Conservation (phyloP, 2,797 vertebrate genomes). For the Benthosema pterotum region DNA sequence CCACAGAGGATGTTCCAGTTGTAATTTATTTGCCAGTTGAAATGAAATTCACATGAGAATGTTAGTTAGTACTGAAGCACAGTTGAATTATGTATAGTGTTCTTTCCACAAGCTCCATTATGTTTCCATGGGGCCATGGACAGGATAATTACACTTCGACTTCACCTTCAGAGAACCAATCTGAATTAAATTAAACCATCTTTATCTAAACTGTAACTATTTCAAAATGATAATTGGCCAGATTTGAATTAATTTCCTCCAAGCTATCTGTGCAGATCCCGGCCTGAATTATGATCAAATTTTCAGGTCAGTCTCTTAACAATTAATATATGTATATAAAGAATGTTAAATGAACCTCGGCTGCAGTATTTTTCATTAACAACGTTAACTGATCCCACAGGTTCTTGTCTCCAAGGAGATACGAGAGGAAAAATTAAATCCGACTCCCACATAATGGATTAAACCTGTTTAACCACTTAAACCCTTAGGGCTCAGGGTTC, state of each 20-base stretch:
- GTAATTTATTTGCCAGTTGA: constrained; percentile 31
- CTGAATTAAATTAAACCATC: constrained; percentile 62
- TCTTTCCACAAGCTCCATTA: constrained; percentile 34
- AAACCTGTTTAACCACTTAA: too few relatives aligned
- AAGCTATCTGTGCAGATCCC: constrained; percentile 48
- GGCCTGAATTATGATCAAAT: constrained; percentile 27
- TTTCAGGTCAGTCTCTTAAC: constrained; percentile 44
- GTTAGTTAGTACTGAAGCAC: constrained; percentile 52
- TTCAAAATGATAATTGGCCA: constrained; percentile 41
- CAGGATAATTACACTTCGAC: constrained; percentile 49
- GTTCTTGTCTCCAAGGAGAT: not conserved
- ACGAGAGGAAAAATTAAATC: not conserved
- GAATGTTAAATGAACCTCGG: constrained; percentile 13
- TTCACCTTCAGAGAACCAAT: constrained; percentile 50
- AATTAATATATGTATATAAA: constrained; percentile 5
- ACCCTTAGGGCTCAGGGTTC: too few relatives aligned
- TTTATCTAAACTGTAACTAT: constrained; percentile 55
- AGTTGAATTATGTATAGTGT: constrained; percentile 46
- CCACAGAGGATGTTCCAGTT: constrained; percentile 21
- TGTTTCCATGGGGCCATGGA: constrained; percentile 27
- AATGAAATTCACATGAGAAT: constrained; percentile 17
- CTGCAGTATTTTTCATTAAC: constrained; percentile 32
- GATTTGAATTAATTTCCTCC: constrained; percentile 38
- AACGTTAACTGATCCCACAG: not conserved
- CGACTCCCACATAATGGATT: not conserved